Conservation (phyloP, 2,888 invertebrate species). For the Spodoptera picta region DNA sequence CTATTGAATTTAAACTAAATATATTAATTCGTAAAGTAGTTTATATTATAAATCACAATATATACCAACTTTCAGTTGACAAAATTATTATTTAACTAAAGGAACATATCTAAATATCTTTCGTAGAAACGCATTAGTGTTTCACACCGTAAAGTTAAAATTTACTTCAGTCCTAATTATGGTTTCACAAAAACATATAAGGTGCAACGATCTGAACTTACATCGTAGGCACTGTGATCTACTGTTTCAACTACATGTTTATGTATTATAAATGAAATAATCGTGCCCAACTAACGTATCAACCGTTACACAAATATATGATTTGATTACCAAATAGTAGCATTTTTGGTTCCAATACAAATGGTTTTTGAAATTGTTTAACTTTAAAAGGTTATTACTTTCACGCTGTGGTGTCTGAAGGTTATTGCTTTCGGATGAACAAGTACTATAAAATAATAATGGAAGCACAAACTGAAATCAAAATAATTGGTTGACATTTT, state of each 20-base stretch:
- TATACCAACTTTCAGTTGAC: slow-evolving; percentile 86
- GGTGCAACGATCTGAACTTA: slow-evolving; percentile 33
- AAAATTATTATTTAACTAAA: slow-evolving; percentile 80
- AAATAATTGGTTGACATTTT: slow-evolving; percentile 17
- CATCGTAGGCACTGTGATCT: not conserved
- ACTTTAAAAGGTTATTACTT: slow-evolving; percentile 2
- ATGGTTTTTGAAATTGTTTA: slow-evolving; percentile 1
- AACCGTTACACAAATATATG: slow-evolving; percentile 38
- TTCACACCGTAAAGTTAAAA: slow-evolving; percentile 73
- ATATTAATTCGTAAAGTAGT: slow-evolving; percentile 80
- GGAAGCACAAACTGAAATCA: slow-evolving; percentile 48
- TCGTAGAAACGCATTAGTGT: slow-evolving; percentile 73
- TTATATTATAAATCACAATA: slow-evolving; percentile 86
- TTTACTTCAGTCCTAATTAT: slow-evolving; percentile 60
- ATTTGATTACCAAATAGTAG: slow-evolving; percentile 43
- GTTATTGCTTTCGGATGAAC: slow-evolving; percentile 16
- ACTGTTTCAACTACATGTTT: slow-evolving; percentile 4
- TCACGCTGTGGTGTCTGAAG: slow-evolving; percentile 3
- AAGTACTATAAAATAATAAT: slow-evolving; percentile 18
- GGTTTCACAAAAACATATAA: slow-evolving; percentile 44
- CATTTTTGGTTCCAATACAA: slow-evolving; percentile 32
- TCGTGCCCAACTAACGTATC: slow-evolving; percentile 4
- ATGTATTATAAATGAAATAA: slow-evolving; percentile 8
- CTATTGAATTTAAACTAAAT: slow-evolving; percentile 82
- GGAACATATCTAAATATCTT: slow-evolving; percentile 78